These are phyloP conservation scores for Anagyrus pseudococci DNA, from an alignment of 2,888 invertebrate genomes.

Conservation along the genomic window DNA sequence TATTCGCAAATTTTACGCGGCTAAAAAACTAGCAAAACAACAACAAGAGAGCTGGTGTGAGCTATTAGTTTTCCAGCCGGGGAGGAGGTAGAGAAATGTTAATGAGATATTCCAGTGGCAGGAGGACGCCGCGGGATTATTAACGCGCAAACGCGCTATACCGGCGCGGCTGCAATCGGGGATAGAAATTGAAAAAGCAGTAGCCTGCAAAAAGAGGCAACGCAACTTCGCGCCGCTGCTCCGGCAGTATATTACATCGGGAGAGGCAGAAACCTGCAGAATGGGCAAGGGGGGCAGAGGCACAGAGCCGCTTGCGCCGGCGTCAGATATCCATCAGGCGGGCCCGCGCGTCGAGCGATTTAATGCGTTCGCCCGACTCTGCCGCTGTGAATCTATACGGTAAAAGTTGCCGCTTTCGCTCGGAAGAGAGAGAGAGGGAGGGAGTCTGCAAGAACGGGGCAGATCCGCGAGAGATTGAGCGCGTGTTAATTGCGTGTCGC, in stretches of 20 bases:
- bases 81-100: too few species aligned
- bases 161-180: too few species aligned
- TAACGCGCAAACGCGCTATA: too few species aligned
- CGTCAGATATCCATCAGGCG: slow-evolving; percentile 32
- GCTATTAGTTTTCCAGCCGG: too few species aligned
- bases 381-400: not conserved
- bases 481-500: slow-evolving; percentile 49
- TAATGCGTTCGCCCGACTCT: slow-evolving; percentile 15
- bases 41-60: too few species aligned
- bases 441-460: too few species aligned
- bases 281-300: not conserved
- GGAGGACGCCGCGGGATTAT: too few species aligned
- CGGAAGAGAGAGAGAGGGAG: slow-evolving; percentile 5
- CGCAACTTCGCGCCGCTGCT: not conserved
- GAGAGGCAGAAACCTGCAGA: too few species aligned
- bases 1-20: too few species aligned
- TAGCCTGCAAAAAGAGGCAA: not conserved
- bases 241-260: slow-evolving; percentile 3
- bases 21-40: too few species aligned
- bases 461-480: slow-evolving; percentile 33
- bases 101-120: too few species aligned
- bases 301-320: not conserved
- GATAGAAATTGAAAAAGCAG: not conserved
- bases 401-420: slow-evolving; percentile 9
- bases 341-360: slow-evolving; percentile 20